Conservation (phyloP, 2,888 invertebrate genomes). For the Muschampia plurimacula region DNA sequence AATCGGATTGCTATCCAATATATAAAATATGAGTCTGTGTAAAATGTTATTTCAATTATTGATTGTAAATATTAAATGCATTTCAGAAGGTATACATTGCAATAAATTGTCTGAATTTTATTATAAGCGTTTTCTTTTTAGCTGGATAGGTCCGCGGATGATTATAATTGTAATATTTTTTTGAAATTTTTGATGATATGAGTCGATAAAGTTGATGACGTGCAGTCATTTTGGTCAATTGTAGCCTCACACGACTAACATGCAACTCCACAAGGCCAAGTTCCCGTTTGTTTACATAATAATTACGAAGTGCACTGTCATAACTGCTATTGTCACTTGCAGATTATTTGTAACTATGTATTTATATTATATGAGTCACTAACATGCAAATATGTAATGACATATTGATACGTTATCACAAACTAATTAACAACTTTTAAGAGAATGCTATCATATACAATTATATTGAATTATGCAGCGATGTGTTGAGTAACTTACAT, state of each 20-base stretch:
- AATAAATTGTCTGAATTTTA: conserved; percentile 83
- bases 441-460: conserved; percentile 75
- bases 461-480: conserved; percentile 64
- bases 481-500: conserved; percentile 82
- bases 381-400: conserved; percentile 86
- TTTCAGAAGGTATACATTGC: conserved; percentile 80
- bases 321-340: conserved; percentile 83
- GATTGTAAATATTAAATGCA: conserved; percentile 83
- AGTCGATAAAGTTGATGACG: conserved; percentile 84
- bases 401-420: conserved; percentile 75
- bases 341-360: conserved; percentile 84
- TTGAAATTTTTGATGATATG: conserved; percentile 48
- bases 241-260: conserved; percentile 85
- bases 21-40: conserved; percentile 72
- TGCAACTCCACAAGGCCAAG: conserved; percentile 86
- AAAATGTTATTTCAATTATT: conserved; percentile 81
- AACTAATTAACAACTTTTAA: conserved; percentile 73
- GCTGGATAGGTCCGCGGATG: conserved; percentile 63
- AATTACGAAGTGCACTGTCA: conserved; percentile 82
- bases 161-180: conserved; percentile 31
- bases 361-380: conserved; percentile 86
- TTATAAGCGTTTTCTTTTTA: conserved; percentile 73
- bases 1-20: conserved; percentile 73
- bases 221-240: conserved; percentile 74
- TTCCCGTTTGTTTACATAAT: conserved; percentile 81